Conservation (phyloP, 1,140 invertebrate genomes). For the Holcopasites calliopsidis region DNA sequence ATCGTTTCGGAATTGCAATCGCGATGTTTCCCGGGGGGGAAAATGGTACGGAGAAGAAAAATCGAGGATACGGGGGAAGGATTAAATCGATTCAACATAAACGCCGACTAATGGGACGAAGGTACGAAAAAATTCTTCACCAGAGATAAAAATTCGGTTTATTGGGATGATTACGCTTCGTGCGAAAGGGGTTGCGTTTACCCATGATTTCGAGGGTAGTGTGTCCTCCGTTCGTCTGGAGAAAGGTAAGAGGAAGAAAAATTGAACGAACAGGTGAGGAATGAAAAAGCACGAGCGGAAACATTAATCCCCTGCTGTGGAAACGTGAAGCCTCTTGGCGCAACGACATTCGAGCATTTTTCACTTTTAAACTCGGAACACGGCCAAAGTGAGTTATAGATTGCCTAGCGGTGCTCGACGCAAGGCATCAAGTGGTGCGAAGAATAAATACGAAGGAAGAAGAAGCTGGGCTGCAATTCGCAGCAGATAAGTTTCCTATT, state of each 20-base stretch:
- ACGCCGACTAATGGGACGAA: neutral
- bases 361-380: conserved; percentile 1
- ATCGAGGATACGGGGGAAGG: neutral
- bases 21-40: no score
- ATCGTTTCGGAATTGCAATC: no score
- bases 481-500: neutral
- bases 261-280: neutral
- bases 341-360: conserved; percentile 1
- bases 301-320: neutral
- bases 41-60: neutral
- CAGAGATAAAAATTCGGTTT: neutral
- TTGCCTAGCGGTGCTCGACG: neutral
- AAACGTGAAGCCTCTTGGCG: neutral
- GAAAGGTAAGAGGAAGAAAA: neutral
- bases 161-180: conserved; percentile 8
- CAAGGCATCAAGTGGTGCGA: neutral
- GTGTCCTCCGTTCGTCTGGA: neutral
- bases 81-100: neutral
- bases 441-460: no score
- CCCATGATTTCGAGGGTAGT: neutral
- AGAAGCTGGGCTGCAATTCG: neutral
- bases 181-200: neutral
- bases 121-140: no score
- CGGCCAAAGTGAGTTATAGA: conserved; percentile 1
- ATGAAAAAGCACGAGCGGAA: neutral